phyloP scores from a whole-genome alignment of 2,113 vertebrate species.

The Rhabdornis inornatus region DNA sequence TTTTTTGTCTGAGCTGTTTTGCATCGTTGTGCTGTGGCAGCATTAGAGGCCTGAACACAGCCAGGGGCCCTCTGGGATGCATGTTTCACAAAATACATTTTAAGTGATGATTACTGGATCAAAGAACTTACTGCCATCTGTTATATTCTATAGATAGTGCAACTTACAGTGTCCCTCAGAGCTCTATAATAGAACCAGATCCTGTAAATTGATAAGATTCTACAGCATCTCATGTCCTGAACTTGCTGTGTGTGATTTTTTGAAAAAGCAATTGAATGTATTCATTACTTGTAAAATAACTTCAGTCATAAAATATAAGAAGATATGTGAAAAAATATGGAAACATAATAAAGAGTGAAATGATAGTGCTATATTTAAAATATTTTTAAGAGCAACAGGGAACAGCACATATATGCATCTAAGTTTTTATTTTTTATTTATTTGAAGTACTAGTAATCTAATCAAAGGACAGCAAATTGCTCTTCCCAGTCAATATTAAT shows the following conservation, averaged over 20 bases:
- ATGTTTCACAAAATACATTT: background rate
- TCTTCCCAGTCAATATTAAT: background rate
- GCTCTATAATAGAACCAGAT: background rate
- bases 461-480: background rate
- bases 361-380: background rate
- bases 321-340: background rate
- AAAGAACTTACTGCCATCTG: background rate
- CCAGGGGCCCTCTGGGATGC: background rate
- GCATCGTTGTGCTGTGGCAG: background rate
- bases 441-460: background rate
- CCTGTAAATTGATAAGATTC: background rate
- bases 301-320: background rate
- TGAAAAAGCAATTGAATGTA: background rate
- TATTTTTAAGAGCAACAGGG: background rate
- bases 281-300: background rate
- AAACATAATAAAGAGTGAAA: background rate
- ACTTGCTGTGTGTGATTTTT: background rate
- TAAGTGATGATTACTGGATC: background rate
- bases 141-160: background rate
- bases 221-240: background rate
- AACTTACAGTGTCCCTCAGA: background rate
- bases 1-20: background rate
- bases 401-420: background rate
- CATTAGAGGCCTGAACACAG: background rate
- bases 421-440: background rate